Percentiles rank a stretch among this genome's conserved stretches.
phyloP scores from a whole-genome alignment of 2,113 vertebrate genomes.

The Porphyrio hochstetteri region DNA sequence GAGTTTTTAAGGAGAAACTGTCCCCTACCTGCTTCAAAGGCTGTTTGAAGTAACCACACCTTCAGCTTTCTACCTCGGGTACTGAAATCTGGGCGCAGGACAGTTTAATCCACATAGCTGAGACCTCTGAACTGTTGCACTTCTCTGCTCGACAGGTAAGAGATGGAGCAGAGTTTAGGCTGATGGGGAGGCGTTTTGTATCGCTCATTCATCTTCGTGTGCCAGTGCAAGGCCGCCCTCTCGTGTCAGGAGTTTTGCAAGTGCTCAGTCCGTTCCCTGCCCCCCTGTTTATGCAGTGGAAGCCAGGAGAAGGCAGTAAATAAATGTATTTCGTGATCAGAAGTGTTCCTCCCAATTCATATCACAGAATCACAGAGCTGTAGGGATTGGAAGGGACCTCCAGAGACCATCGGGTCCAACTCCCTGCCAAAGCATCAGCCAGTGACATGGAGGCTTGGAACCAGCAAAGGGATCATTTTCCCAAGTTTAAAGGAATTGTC shows the following conservation, averaged over 20 bases:
- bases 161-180: neutral
- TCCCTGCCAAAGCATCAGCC: neutral
- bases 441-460: neutral
- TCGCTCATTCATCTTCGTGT: neutral
- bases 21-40: neutral
- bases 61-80: neutral
- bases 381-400: too few species aligned
- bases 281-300: neutral
- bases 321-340: neutral
- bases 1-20: neutral
- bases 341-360: neutral
- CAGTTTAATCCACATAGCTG: neutral
- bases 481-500: constrained; percentile 12
- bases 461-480: neutral
- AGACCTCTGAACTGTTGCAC: neutral
- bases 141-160: neutral
- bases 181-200: neutral
- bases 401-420: too few species aligned
- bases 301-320: neutral
- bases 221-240: constrained; percentile 46
- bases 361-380: neutral
- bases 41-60: neutral
- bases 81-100: neutral
- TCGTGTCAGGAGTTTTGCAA: neutral
- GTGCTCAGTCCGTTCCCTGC: neutral